Evolutionary conservation across 2,888 invertebrate genomes (phyloP).

Genomic region (Rhopalosiphum nymphaeae): DNA sequence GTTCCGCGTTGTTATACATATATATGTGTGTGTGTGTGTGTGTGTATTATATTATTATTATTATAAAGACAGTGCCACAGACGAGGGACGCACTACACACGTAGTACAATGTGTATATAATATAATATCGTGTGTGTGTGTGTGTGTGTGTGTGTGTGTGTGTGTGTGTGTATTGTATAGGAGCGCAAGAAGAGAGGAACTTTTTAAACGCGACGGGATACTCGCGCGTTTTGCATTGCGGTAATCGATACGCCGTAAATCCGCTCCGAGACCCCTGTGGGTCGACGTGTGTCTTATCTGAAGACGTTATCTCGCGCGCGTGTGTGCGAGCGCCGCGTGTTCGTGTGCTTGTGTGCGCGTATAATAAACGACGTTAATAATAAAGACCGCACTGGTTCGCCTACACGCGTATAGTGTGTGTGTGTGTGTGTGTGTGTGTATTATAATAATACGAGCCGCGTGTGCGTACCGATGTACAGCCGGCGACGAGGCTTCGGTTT

Average conservation of each 20-base stretch:
- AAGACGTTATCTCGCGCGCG: conserved; percentile 31
- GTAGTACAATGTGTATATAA: no score
- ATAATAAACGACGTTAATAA: conserved; percentile 13
- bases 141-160: no score
- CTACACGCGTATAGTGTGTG: not conserved
- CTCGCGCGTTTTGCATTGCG: not conserved
- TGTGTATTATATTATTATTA: no score
- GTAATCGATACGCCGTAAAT: conserved; percentile 44
- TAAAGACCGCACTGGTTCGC: conserved; percentile 53
- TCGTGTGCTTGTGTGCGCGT: not conserved
- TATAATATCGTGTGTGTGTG: no score
- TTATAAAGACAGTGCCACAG: no score
- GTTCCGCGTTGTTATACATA: no score
- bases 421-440: no score
- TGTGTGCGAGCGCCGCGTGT: not conserved
- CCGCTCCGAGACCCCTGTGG: conserved; percentile 28
- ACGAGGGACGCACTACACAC: no score
- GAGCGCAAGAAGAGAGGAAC: not conserved
- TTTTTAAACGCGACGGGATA: conserved; percentile 23
- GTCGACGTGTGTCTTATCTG: conserved; percentile 19
- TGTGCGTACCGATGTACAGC: not conserved
- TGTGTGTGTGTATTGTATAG: no score
- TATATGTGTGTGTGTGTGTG: no score
- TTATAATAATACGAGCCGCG: no score
- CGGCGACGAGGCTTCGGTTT: not conserved